A percentile compares a stretch with the other conserved stretches of the same genome.
Conservation (phyloP, 2,113 vertebrate genomes). For the Diphyllodes magnificus region DNA sequence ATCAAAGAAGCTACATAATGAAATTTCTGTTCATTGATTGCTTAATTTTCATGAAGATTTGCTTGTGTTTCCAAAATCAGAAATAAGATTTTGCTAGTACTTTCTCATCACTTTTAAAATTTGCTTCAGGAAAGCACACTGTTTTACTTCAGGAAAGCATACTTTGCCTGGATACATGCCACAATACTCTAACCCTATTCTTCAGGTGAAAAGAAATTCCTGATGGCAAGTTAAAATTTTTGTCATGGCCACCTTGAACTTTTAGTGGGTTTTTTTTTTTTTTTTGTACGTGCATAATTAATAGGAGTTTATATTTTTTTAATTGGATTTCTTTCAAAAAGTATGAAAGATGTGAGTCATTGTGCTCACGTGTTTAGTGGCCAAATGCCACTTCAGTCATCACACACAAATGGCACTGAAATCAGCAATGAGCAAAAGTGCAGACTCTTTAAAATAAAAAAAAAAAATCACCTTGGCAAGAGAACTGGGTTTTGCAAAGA, state of each 20-base stretch:
- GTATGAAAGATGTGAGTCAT: background rate
- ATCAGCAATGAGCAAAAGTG: background rate
- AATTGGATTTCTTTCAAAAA: background rate
- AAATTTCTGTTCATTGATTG: conserved; percentile 14
- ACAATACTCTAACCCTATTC: background rate
- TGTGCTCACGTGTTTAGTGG: background rate
- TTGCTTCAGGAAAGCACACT: background rate
- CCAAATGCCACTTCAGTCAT: background rate
- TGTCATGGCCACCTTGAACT: background rate
- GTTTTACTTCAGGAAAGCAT: background rate
- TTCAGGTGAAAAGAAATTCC: background rate
- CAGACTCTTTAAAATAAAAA: background rate
- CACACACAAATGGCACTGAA: background rate
- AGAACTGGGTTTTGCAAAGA: background rate
- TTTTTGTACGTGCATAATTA: background rate
- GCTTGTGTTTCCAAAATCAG: conserved; percentile 9
- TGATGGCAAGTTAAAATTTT: background rate
- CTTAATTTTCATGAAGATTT: conserved; percentile 7
- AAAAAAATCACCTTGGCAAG: background rate
- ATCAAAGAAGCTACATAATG: background rate
- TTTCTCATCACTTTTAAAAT: background rate
- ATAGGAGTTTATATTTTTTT: background rate
- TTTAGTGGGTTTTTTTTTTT: background rate
- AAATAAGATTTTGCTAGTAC: background rate
- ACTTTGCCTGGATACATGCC: background rate